Base-by-base conservation (phyloP, 2,113 vertebrate species). In the Phyllopteryx taeniolatus region DNA sequence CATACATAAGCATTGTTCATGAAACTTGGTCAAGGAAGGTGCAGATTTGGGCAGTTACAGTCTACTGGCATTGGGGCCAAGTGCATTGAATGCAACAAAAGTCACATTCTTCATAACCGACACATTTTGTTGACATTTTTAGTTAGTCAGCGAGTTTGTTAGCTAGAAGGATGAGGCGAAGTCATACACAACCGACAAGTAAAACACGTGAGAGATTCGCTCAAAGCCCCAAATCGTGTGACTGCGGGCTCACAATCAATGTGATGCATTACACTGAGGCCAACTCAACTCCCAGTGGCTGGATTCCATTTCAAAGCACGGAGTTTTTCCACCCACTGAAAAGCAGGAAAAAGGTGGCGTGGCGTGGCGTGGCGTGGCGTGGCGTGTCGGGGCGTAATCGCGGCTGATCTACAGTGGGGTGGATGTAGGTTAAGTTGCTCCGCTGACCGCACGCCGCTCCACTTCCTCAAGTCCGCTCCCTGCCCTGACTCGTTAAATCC, bases 401-500 rank as follows among this genome's bases (percentile, higher is more conserved):
- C 66, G 63, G 63, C 59, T 87, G 88, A 89, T 86, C 86, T 88
- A 88, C 87, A 87, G 84, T 85, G 77, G 79, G 83, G 74, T 72
- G 75, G 83, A 89, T 89, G 89, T 89, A 86, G 87, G 90, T 90
- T 92, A 92, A 85, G 85, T 88, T 79, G 67, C 75, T 68, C 75
- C 14, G 72, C 56, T 57, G 71, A 80, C 78, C 69, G 76, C 84
- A 78, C 54, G 0, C 67, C 80, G 68, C 79, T 59, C 86, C 86
- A 88, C 80, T 84, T 72, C 75, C 85, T 84, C 68, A 79, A 81
- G 78, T 69, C 82, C 79, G 70, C 87, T 92, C 80, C 77, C 85
- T 82, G 90, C 90, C 74, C 87, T 78, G 86, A 74, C 80, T 93
- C 91, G 83, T 92, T 92, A 93, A 95, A 93, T 91, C 85, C 90